Conservation (phyloP, 2,888 invertebrate genomes). For the Rugalucina vietnamica region DNA sequence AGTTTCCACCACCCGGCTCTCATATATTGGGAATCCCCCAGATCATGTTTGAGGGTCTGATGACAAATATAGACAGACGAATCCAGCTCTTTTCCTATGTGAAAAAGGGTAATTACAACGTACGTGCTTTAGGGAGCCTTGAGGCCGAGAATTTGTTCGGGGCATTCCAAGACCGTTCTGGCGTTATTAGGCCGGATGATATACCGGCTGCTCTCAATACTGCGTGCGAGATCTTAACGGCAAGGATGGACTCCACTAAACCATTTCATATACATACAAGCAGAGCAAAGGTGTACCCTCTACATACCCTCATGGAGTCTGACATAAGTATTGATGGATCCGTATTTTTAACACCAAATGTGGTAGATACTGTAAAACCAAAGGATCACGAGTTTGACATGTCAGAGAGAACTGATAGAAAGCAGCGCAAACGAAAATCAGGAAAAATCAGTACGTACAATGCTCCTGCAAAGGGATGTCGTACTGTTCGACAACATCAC, state of each 20-base stretch:
- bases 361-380: background rate
- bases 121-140: constrained; percentile 44
- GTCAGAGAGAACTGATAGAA: background rate
- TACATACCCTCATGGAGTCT: background rate
- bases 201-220: constrained; percentile 27
- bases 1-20: constrained; percentile 42
- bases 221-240: constrained; percentile 27
- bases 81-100: constrained; percentile 42
- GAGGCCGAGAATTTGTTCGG: constrained; percentile 51
- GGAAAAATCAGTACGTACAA: background rate
- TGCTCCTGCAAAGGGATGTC: background rate
- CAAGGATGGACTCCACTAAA: constrained; percentile 15
- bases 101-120: constrained; percentile 39
- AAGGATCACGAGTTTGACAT: background rate
- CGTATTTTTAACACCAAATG: background rate
- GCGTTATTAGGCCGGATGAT: constrained; percentile 45
- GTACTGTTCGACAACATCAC: background rate
- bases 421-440: background rate
- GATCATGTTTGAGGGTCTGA: constrained; percentile 46
- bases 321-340: background rate
- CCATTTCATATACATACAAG: background rate
- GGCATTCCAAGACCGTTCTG: constrained; percentile 46
- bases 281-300: background rate
- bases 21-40: constrained; percentile 44
- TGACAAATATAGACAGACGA: constrained; percentile 47